Base-by-base conservation (phyloP, 2,113 vertebrate species). In the Tricholaema leucomelas region DNA sequence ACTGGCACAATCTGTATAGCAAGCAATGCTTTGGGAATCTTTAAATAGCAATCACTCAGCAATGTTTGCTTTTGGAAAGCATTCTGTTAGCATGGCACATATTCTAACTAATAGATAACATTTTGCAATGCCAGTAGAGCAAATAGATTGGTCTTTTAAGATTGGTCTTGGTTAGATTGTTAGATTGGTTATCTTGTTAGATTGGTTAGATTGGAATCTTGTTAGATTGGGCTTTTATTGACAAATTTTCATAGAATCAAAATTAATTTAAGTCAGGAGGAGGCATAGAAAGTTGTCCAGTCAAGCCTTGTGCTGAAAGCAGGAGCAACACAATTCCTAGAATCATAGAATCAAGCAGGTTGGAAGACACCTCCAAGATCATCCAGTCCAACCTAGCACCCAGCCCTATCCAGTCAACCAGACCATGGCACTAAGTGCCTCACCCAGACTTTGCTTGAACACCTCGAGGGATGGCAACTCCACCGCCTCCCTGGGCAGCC, bases 31-130 rank as follows among this genome's bases (percentile, higher is more conserved):
- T 74, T 91, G 82, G 40, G 58, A 70, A 83, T 70, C 18, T 55
- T 86, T 83, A 85, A 70, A 81, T 75, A 88, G 61, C 81, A 78
- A 75, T 87, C 75, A 70, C 35, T 74, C 84, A 82, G n/a, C 67
- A 2, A 2, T 81, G 82, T 90, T 91, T 95, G 85, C 70, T 84
- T 95, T 91, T 10, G 1, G n/a, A 61, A 50, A 82, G 18, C 27
- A 44, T 75, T 71, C 67, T 86, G 31, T 72, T 76, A 54, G 66
- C 19, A 21, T 54, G 55, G 84, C 40, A 71, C 40, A 52, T 81
- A 44, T 35, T 76, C 74, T 44, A 89, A 44, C 44, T 75, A 78
- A 69, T 88, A 64, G 54, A 65, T 58, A 72, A 55, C 38, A 44
- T 81, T 91, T 81, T 81, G 69, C 50, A 17, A 65, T 50, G 71